A percentile compares a stretch with the other conserved stretches of the same genome.
Conservation (phyloP, 2,888 invertebrate genomes). For the Zonitis immaculata region DNA sequence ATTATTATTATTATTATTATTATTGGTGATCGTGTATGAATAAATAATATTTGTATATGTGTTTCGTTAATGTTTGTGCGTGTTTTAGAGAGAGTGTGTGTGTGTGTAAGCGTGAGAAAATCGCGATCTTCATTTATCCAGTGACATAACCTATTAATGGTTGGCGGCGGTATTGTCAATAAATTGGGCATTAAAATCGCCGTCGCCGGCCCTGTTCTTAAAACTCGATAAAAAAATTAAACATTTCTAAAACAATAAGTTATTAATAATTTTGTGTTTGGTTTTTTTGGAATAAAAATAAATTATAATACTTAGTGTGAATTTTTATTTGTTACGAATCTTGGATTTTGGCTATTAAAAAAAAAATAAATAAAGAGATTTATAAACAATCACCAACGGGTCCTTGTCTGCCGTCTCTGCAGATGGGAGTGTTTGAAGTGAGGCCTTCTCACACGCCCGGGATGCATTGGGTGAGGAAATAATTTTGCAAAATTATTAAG, state of each 20-base stretch:
- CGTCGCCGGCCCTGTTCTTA: background rate
- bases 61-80: background rate
- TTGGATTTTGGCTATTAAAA: background rate
- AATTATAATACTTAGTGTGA: no score
- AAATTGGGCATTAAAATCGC: no score
- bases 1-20: background rate
- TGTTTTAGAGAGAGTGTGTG: background rate
- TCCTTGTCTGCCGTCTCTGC: slow-evolving; percentile 52
- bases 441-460: slow-evolving; percentile 71
- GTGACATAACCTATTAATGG: background rate
- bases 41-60: background rate
- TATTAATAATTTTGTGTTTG: no score
- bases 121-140: background rate
- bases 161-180: background rate
- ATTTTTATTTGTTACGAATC: no score
- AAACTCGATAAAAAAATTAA: no score
- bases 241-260: no score
- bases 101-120: background rate
- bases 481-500: no score
- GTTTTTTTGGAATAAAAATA: no score
- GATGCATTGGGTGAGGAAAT: slow-evolving; percentile 79
- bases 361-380: no score
- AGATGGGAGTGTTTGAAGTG: slow-evolving; percentile 92
- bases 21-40: background rate
- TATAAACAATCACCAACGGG: slow-evolving; percentile 26